Evolutionary conservation across 2,797 vertebrate genomes (phyloP), one percentile per base, ranked within the genome.

Genomic region (Odontamblyopus rebecca): DNA sequence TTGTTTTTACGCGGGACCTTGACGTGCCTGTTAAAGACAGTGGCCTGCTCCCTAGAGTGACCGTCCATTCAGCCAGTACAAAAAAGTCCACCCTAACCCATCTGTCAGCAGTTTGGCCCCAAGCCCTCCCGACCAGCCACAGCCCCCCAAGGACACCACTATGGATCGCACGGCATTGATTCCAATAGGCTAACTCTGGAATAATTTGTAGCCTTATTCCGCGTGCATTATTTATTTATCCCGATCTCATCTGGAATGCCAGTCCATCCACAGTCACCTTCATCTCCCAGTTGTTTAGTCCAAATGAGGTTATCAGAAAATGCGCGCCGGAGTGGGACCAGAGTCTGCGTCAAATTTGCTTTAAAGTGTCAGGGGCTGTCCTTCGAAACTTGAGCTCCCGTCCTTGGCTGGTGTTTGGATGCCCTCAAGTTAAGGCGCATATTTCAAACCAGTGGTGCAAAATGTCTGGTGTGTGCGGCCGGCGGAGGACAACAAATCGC

Each of bases 201-300:
- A 75, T 82, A 77, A 87, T 82, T 83, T 87, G 85, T 86, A 74
- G 77, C 75, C 83, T 88, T 73, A 83, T 88, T 91, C 80, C n/a
- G 66, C 82, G 67, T 73, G 81, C 79, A 88, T 90, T 88, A 90
- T 85, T 90, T 91, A 89, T 90, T 91, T 86, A 89, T 87, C 72
- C 73, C 23, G 70, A 18, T 77, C 80, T 89, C 81, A 90, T 89
- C 81, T 72, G 68, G 68, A 71, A 79, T 71, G 77, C 80, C 75
- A 35, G 72, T 80, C 72, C 83, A 71, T 82, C 76, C 81, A 56
- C 72, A 12, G 75, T 86, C 86, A 88, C 87, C 89, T 87, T 89
- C 82, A 83, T 88, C 79, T 83, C 63, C 1, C 72, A 77, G 83
- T 78, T 87, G 82, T 86, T 86, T 83, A 80, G 72, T 75, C 80